Conservation (phyloP, 2,888 invertebrate species). For the Drosophila mulleri region DNA sequence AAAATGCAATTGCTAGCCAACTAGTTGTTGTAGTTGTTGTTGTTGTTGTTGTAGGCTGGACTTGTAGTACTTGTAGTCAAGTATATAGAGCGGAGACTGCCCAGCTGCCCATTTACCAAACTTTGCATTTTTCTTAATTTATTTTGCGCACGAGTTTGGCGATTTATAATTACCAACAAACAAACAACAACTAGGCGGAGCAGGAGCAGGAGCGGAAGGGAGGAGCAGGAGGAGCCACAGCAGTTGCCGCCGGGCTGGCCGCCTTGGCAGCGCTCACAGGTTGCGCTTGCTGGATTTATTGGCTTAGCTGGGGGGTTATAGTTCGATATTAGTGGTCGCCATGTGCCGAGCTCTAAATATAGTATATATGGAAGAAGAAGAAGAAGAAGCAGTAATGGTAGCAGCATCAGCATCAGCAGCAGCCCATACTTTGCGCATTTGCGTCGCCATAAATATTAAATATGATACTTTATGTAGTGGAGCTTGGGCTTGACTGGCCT, state of each 20-base stretch:
- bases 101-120: constrained; percentile 45
- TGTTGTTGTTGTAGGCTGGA: constrained; percentile 37
- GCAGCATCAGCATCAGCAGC: constrained; percentile 8
- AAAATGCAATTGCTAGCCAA: constrained; percentile 69
- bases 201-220: constrained; percentile 15
- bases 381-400: constrained; percentile 15
- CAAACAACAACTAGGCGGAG: constrained; percentile 37
- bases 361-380: constrained; percentile 40
- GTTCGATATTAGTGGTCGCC: constrained; percentile 73
- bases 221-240: constrained; percentile 13
- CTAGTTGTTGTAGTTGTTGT: constrained; percentile 32
- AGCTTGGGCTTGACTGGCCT: constrained; percentile 44
- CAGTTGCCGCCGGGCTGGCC: constrained; percentile 18
- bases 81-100: constrained; percentile 21
- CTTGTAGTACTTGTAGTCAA: constrained; percentile 45
- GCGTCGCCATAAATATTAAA: constrained; percentile 82
- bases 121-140: constrained; percentile 80
- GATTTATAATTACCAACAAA: constrained; percentile 76
- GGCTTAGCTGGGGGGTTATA: constrained; percentile 54
- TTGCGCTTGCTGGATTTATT: constrained; percentile 72
- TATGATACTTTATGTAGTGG: constrained; percentile 77
- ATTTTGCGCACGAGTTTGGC: constrained; percentile 73
- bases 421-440: constrained; percentile 57
- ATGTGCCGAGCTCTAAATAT: constrained; percentile 40
- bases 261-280: constrained; percentile 46